Evolutionary conservation across 2,113 vertebrate species (phyloP).

Genomic region (Anarhynchus alexandrinus): DNA sequence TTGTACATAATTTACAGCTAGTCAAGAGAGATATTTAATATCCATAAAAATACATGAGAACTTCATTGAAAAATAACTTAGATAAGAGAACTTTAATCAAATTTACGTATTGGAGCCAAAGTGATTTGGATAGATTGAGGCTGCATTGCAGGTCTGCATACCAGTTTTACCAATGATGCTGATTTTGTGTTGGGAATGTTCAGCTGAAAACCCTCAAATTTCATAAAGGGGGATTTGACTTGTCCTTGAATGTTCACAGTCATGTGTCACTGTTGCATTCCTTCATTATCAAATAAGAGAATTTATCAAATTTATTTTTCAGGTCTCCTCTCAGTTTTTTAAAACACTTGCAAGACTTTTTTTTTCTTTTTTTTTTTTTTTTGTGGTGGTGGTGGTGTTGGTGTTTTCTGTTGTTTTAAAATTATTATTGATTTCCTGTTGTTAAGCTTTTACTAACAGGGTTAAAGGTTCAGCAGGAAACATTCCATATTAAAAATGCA

Average conservation of each 20-base stretch:
- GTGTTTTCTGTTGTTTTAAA: neutral
- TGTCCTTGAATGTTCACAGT: neutral
- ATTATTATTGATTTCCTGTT: neutral
- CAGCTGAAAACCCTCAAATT: neutral
- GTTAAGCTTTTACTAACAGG: neutral
- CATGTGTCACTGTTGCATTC: neutral
- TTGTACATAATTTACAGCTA: neutral
- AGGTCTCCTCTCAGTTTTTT: neutral
- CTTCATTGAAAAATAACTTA: neutral
- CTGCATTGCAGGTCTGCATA: neutral
- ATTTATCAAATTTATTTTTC: neutral
- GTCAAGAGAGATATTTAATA: neutral
- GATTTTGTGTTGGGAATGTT: neutral
- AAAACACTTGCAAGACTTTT: neutral
- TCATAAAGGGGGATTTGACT: neutral
- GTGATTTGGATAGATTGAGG: neutral
- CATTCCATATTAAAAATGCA: neutral
- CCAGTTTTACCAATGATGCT: neutral
- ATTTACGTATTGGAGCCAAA: neutral
- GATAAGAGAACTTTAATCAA: neutral
- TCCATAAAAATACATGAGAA: neutral
- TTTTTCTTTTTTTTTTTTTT: neutral
- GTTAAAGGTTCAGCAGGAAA: neutral
- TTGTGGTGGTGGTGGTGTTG: no score
- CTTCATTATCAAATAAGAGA: neutral